Evolutionary conservation across 2,797 vertebrate genomes (phyloP).

Genomic region (Ctenopoma multispine): DNA sequence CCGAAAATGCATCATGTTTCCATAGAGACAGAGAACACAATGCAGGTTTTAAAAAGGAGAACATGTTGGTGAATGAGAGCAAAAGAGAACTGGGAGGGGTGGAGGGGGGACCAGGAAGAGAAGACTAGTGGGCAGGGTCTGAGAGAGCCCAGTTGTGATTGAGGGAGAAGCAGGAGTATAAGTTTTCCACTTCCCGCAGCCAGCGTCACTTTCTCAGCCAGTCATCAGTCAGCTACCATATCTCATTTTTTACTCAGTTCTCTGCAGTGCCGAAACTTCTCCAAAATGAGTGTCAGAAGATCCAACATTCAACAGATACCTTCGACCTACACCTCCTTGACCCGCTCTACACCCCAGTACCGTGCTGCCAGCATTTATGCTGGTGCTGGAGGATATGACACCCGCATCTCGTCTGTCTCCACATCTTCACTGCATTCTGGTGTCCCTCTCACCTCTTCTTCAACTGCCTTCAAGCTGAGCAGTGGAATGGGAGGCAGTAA

Average conservation of each 20-base stretch:
- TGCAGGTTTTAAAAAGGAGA: conserved; percentile 37
- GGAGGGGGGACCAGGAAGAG: conserved; percentile 60
- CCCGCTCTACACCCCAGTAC: conserved; percentile 65
- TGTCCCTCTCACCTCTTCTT: conserved; percentile 62
- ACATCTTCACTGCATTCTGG: conserved; percentile 67
- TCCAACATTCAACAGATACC: conserved; percentile 26
- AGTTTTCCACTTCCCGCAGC: conserved; percentile 69
- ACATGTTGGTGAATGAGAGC: conserved; percentile 50
- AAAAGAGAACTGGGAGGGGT: conserved; percentile 48
- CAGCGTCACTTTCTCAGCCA: conserved; percentile 68
- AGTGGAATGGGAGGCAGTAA: conserved; percentile 76
- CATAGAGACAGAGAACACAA: conserved; percentile 59
- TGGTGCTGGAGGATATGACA: conserved; percentile 70
- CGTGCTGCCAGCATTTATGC: conserved; percentile 73
- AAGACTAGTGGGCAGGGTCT: conserved; percentile 78
- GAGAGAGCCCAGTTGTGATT: conserved; percentile 69
- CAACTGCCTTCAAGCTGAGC: conserved; percentile 84
- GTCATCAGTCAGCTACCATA: conserved; percentile 54
- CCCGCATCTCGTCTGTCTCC: conserved; percentile 75
- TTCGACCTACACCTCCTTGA: conserved; percentile 57
- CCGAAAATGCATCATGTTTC: conserved; percentile 34
- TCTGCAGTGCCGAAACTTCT: conserved; percentile 28
- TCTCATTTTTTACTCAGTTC: conserved; percentile 44
- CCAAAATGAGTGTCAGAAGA: conserved; percentile 70
- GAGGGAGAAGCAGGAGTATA: conserved; percentile 81